Evolutionary conservation across 1,140 invertebrate genomes (phyloP).

Genomic region (Heliothis virescens): DNA sequence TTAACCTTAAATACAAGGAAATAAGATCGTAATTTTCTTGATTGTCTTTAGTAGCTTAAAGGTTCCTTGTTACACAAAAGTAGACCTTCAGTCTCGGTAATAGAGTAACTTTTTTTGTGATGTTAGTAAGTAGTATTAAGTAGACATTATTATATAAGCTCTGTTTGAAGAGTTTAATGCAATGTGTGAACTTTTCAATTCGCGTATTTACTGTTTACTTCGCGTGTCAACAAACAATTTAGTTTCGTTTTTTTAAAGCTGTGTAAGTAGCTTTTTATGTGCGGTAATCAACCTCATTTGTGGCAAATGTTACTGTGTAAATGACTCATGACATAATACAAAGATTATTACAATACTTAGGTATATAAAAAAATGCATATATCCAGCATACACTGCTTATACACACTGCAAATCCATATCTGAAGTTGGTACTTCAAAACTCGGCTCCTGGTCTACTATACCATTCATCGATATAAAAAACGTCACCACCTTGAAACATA

Average conservation of each 20-base stretch:
- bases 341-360: too few relatives aligned
- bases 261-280: background rate
- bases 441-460: background rate
- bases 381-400: too few relatives aligned
- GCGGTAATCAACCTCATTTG: background rate
- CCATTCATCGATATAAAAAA: background rate
- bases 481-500: background rate
- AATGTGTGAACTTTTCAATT: conserved; percentile 31
- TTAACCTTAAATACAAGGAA: background rate
- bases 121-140: background rate
- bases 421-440: too few relatives aligned
- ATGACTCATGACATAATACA: too few relatives aligned
- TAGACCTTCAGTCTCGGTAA: background rate
- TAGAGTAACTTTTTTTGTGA: background rate
- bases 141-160: conserved; percentile 65
- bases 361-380: too few relatives aligned
- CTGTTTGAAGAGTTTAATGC: conserved; percentile 58
- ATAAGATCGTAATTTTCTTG: background rate
- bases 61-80: background rate
- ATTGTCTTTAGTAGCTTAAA: background rate
- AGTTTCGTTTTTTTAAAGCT: background rate
- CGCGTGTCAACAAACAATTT: conserved; percentile 20
- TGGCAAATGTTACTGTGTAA: background rate
- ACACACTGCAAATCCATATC: too few relatives aligned
- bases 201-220: background rate